Percentiles rank a stretch among this genome's conserved stretches.
Evolutionary conservation across 2,113 vertebrate genomes (phyloP).

Genomic region (Pionites leucogaster): DNA sequence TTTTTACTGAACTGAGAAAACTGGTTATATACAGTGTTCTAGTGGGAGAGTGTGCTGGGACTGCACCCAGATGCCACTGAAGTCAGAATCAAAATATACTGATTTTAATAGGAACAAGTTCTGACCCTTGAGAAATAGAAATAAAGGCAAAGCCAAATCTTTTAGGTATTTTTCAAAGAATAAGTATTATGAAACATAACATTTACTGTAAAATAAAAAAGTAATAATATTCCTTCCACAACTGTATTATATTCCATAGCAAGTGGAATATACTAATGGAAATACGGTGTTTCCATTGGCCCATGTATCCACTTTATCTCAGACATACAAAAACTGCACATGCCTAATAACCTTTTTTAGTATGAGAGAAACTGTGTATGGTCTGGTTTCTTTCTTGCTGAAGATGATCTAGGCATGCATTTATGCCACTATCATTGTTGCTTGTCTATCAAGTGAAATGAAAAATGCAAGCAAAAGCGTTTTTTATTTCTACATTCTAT

Average conservation of each 20-base stretch:
- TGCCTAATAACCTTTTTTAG: background rate
- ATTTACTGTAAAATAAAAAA: background rate
- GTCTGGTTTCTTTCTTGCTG: background rate
- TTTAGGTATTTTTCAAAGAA: background rate
- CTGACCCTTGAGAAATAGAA: background rate
- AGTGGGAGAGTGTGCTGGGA: background rate
- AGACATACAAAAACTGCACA: background rate
- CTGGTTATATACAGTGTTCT: background rate
- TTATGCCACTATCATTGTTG: background rate
- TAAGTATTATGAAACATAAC: background rate
- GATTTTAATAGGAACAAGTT: background rate
- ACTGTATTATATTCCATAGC: background rate
- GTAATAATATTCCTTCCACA: background rate
- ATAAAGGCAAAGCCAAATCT: background rate
- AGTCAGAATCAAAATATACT: background rate
- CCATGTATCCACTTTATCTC: background rate
- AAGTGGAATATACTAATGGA: background rate
- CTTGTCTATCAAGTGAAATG: background rate
- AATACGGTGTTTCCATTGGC: background rate
- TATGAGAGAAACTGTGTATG: background rate
- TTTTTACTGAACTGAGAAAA: background rate
- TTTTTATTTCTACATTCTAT: background rate
- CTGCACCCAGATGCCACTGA: background rate
- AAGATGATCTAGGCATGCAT: background rate
- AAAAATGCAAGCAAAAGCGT: background rate